phyloP scores from a whole-genome alignment of 2,888 invertebrate genomes.

The Campaea margaritaria region DNA sequence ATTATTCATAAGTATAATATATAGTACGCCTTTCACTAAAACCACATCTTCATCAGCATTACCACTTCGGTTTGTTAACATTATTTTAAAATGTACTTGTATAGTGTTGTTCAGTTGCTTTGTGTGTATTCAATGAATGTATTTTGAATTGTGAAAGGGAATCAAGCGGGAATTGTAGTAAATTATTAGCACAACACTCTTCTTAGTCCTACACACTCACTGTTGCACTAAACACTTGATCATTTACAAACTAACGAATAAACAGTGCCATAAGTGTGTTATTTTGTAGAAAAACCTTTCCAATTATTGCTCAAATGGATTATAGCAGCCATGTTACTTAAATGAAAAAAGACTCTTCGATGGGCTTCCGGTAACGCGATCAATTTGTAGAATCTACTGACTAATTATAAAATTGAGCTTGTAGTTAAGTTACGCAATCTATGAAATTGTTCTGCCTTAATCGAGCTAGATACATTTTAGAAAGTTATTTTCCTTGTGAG shows the following conservation, averaged over 20 bases:
- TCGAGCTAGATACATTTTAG: conserved; percentile 1
- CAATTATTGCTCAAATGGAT: conserved; percentile 72
- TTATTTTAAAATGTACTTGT: too few species aligned
- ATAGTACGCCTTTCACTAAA: background rate
- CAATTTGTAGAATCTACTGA: conserved; percentile 49
- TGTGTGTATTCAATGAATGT: background rate
- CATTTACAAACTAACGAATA: conserved; percentile 71
- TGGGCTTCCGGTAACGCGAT: conserved; percentile 72
- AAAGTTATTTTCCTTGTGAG: background rate
- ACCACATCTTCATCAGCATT: background rate
- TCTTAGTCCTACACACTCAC: conserved; percentile 17
- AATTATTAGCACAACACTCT: conserved; percentile 12
- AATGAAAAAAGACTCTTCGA: conserved; percentile 59
- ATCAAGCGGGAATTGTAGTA: conserved; percentile 40
- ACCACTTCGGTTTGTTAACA: too few species aligned
- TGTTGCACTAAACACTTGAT: conserved; percentile 34
- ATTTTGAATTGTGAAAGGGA: conserved; percentile 35
- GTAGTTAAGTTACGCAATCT: conserved; percentile 13
- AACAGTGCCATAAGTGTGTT: conserved; percentile 78
- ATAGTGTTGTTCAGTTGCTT: conserved; percentile 6
- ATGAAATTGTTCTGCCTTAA: conserved; percentile 10
- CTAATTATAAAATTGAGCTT: conserved; percentile 37
- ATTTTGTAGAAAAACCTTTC: conserved; percentile 57
- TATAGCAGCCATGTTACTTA: conserved; percentile 38
- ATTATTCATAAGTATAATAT: background rate